These are phyloP conservation scores for Alouatta palliata DNA, from an alignment of 2,113 vertebrate genomes.

Conservation along the genomic window DNA sequence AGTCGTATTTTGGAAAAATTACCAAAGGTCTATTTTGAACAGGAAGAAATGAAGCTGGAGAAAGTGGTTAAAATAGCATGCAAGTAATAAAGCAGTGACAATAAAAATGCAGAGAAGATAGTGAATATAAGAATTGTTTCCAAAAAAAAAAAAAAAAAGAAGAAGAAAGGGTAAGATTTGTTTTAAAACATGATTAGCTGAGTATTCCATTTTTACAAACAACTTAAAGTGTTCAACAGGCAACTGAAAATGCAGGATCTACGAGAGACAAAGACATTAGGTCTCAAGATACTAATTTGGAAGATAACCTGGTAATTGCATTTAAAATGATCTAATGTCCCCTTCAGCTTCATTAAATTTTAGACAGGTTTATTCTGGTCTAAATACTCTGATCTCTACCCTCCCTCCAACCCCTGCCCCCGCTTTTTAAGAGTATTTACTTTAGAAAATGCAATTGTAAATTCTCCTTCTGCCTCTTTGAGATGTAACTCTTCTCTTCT, in stretches of 20 bases:
- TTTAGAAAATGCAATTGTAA: neutral
- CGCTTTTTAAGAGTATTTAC: neutral
- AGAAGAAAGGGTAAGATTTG: neutral
- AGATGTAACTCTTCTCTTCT: neutral
- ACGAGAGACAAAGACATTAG: neutral
- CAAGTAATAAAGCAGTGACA: neutral
- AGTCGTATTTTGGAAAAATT: neutral
- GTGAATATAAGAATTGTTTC: neutral
- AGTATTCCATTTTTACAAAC: too few species aligned
- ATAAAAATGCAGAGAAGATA: neutral
- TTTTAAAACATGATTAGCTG: neutral
- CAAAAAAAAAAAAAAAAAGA: neutral
- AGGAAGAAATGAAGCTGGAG: neutral
- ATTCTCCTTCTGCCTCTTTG: neutral
- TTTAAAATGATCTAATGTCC: neutral
- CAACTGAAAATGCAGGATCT: neutral
- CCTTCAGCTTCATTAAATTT: neutral
- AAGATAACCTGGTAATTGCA: neutral
- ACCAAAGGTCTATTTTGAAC: neutral
- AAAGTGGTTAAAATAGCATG: neutral
- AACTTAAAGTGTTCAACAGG: neutral
- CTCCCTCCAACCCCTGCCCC: too few species aligned
- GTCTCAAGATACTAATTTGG: neutral
- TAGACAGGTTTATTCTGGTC: neutral
- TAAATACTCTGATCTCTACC: neutral